These are phyloP conservation scores for Scyliorhinus canicula DNA, from an alignment of 2,797 vertebrate genomes.

Conservation along the genomic window DNA sequence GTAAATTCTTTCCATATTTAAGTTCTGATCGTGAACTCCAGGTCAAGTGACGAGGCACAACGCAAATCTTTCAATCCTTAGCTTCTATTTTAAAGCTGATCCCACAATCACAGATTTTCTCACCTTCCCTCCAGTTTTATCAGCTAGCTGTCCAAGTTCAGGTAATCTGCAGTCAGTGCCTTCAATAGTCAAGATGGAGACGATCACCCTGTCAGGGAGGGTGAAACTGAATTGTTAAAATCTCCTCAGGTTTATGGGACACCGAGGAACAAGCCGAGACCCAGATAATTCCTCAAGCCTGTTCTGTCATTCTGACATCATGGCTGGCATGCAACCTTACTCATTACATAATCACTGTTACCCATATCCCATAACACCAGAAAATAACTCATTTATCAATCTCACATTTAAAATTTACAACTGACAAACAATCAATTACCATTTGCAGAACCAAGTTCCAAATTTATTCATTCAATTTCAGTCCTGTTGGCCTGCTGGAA, in stretches of 20 bases:
- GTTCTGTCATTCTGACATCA: background rate
- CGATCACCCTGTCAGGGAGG: slow-evolving; percentile 51
- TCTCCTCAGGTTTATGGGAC: background rate
- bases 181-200: slow-evolving; percentile 63
- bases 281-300: background rate
- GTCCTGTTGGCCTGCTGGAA: background rate
- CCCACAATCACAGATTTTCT: background rate
- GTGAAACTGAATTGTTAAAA: background rate
- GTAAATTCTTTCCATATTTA: too few species aligned
- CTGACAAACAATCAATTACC: background rate
- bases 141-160: slow-evolving; percentile 60
- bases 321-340: background rate
- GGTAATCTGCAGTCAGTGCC: slow-evolving; percentile 64
- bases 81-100: background rate
- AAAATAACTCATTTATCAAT: background rate
- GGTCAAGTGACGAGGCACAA: too few species aligned
- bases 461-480: background rate
- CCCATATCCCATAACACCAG: too few species aligned
- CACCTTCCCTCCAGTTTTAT: slow-evolving; percentile 62
- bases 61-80: background rate
- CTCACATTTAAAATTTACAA: background rate
- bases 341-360: too few species aligned
- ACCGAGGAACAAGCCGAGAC: background rate
- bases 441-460: background rate
- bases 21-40: background rate